Conservation (phyloP, 2,113 vertebrate species). For the Pomatorhinus ruficollis region DNA sequence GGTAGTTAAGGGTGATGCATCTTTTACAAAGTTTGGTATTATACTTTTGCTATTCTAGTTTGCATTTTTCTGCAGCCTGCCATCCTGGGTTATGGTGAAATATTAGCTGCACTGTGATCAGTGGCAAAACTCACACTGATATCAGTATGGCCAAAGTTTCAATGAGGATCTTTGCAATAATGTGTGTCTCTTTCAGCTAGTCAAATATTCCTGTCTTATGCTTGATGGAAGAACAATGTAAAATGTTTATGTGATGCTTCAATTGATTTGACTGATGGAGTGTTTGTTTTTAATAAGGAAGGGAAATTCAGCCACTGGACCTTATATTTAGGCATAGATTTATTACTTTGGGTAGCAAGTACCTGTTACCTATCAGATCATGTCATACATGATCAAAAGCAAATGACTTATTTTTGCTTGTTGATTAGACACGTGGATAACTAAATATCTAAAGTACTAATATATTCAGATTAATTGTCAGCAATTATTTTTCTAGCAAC, state of each 20-base stretch:
- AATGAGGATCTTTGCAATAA: not conserved
- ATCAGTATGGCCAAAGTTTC: not conserved
- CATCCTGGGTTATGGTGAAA: not conserved
- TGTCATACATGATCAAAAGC: not conserved
- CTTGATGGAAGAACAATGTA: not conserved
- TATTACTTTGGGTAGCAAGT: not conserved
- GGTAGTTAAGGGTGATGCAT: not conserved
- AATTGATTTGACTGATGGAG: not conserved
- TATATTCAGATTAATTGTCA: not conserved
- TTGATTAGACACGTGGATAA: not conserved
- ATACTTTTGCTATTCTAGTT: not conserved
- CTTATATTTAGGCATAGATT: not conserved
- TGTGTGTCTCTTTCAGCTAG: not conserved
- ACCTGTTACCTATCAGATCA: not conserved
- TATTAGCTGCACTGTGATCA: not conserved
- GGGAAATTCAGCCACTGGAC: not conserved
- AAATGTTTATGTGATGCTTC: not conserved
- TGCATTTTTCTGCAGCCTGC: not conserved
- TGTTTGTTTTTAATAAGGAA: not conserved
- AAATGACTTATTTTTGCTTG: not conserved
- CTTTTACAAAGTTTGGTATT: conserved; percentile 13
- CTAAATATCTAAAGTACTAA: not conserved
- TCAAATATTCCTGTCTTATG: not conserved
- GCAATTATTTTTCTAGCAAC: not conserved
- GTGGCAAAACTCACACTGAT: not conserved